Conservation (phyloP, 2,888 invertebrate species). For the Polydrusus tereticollis region DNA sequence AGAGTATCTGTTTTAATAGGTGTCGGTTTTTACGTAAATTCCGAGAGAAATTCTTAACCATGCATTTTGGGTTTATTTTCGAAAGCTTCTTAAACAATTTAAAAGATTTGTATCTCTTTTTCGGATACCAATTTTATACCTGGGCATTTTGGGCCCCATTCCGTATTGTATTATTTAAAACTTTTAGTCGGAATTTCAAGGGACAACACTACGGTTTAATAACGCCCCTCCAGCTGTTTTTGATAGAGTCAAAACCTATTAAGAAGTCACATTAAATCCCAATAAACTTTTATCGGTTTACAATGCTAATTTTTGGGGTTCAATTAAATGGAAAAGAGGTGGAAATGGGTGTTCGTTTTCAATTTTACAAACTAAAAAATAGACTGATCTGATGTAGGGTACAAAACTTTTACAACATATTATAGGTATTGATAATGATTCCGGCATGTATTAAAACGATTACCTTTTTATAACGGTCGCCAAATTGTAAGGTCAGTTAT, state of each 20-base stretch:
- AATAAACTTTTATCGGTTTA: constrained; percentile 3
- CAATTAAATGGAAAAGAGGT: not conserved
- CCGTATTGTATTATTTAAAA: constrained; percentile 11
- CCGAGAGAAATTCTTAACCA: too few species aligned
- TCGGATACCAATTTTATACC: constrained; percentile 3
- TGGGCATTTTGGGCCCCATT: constrained; percentile 2
- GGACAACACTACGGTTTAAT: constrained; percentile 1
- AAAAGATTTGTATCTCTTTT: constrained; percentile 16
- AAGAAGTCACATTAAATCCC: constrained; percentile 16
- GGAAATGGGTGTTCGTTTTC: not conserved
- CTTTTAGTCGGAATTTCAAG: constrained; percentile 15
- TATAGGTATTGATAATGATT: too few species aligned
- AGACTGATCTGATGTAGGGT: too few species aligned
- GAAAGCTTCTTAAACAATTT: too few species aligned
- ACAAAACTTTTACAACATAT: too few species aligned
- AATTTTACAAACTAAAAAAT: not conserved
- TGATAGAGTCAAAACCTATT: constrained; percentile 9
- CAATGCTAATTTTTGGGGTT: not conserved
- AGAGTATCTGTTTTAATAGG: too few species aligned
- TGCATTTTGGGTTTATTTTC: too few species aligned
- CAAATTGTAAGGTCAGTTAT: too few species aligned
- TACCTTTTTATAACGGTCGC: too few species aligned
- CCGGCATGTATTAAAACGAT: too few species aligned
- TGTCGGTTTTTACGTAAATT: too few species aligned
- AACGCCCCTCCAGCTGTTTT: constrained; percentile 12